A percentile compares a stretch with the other conserved stretches of the same genome.
These are phyloP conservation scores for Morpho achilles DNA, from an alignment of 2,888 invertebrate genomes.

Conservation along the genomic window DNA sequence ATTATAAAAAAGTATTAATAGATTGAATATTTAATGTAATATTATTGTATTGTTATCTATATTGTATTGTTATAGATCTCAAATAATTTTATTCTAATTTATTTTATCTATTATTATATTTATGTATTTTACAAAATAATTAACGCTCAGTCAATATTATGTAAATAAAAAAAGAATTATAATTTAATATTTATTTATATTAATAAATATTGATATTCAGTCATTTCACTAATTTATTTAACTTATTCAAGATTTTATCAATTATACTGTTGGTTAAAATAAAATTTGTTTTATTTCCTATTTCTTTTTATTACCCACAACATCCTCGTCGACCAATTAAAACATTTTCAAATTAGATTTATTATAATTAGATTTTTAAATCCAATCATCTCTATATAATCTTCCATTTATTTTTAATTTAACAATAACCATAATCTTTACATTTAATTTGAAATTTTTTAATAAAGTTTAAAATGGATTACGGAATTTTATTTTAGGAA, in stretches of 20 bases:
- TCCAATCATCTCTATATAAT: no score
- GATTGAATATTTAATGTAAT: conserved; percentile 26
- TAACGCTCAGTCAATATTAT: conserved; percentile 37
- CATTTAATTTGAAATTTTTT: no score
- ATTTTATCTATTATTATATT: conserved; percentile 1
- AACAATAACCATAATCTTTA: no score
- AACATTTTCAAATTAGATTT: no score
- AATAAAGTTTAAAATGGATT: no score
- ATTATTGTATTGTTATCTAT: conserved; percentile 32
- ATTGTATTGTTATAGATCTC: conserved; percentile 45
- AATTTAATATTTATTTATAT: conserved; percentile 36
- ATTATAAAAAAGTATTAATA: conserved; percentile 29
- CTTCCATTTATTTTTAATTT: no score
- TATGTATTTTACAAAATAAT: conserved; percentile 5
- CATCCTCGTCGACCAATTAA: no score
- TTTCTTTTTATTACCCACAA: no score
- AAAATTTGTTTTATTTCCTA: conserved; percentile 24
- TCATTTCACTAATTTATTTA: conserved; percentile 41
- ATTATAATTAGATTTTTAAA: no score
- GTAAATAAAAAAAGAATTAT: conserved; percentile 46
- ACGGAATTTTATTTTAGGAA: no score
- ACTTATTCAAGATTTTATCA: conserved; percentile 55
- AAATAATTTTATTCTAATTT: conserved; percentile 30
- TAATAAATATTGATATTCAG: conserved; percentile 35
- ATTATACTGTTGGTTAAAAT: conserved; percentile 63